These are phyloP conservation scores for Agrilus planipennis DNA, from an alignment of 1,140 invertebrate species.

Conservation along the genomic window DNA sequence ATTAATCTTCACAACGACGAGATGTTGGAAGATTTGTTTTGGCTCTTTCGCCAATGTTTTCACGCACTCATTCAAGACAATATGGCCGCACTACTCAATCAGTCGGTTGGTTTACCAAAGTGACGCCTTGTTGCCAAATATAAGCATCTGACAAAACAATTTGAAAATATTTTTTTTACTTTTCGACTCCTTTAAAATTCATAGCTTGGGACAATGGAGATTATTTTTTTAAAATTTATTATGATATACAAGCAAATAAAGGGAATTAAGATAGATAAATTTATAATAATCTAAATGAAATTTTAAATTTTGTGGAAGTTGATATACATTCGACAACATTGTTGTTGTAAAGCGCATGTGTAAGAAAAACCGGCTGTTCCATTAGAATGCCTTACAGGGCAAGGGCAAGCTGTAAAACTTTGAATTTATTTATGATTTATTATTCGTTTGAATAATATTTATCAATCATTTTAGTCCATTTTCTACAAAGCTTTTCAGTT, in stretches of 20 bases:
- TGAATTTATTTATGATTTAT: no score
- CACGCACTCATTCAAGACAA: slow-evolving; percentile 33
- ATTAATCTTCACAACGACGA: slow-evolving; percentile 31
- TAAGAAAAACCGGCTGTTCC: no score
- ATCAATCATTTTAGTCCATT: no score
- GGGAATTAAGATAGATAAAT: slow-evolving; percentile 4
- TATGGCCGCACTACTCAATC: slow-evolving; percentile 27
- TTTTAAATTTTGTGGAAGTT: no score
- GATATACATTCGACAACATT: no score
- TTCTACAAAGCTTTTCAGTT: no score
- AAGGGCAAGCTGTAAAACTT: no score
- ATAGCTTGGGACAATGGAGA: neutral
- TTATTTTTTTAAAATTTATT: neutral
- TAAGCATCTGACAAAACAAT: neutral
- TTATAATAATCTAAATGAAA: no score
- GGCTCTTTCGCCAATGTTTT: slow-evolving; percentile 29
- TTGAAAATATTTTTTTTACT: slow-evolving; percentile 1
- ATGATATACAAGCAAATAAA: neutral
- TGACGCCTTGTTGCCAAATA: slow-evolving; percentile 5
- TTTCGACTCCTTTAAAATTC: neutral
- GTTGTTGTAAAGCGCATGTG: no score
- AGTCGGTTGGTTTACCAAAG: neutral
- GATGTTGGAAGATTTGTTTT: slow-evolving; percentile 37
- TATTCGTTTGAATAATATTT: no score
- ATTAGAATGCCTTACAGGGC: no score